Conservation (phyloP, 2,113 vertebrate species). For the Monarcha castaneiventris region DNA sequence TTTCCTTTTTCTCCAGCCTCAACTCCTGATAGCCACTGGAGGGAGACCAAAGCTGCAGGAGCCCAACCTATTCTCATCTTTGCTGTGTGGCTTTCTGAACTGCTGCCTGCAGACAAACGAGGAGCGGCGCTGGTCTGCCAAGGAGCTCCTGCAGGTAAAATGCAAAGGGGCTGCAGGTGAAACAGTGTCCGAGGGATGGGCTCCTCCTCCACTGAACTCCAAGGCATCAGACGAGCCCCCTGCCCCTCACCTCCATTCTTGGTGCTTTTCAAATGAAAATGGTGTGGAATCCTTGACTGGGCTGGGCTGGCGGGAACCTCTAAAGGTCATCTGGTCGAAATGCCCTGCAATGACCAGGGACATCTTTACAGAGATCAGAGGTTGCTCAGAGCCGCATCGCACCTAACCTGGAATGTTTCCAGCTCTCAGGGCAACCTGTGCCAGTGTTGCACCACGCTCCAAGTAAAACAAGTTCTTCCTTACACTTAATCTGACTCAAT, state of each 20-base stretch:
- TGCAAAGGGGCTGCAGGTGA: neutral
- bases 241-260: too few relatives aligned
- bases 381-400: neutral
- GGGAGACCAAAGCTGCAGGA: conserved; percentile 91
- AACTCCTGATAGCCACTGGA: conserved; percentile 92
- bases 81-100: conserved; percentile 91
- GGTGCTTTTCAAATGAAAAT: neutral
- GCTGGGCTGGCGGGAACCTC: neutral
- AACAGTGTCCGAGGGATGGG: fast-evolving
- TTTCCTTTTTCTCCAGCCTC: conserved; percentile 71
- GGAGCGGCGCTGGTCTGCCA: conserved; percentile 88
- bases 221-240: neutral
- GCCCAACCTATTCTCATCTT: conserved; percentile 85
- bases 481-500: fast-evolving
- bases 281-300: neutral
- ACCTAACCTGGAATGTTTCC: too few relatives aligned
- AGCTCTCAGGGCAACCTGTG: neutral
- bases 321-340: neutral
- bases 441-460: neutral
- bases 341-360: neutral
- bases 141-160: conserved; percentile 92
- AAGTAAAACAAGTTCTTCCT: neutral
- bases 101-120: conserved; percentile 95
- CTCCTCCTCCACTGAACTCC: neutral
- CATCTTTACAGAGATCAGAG: neutral